phyloP scores from a whole-genome alignment of 2,113 vertebrate species.

The Psittacara wagleri region DNA sequence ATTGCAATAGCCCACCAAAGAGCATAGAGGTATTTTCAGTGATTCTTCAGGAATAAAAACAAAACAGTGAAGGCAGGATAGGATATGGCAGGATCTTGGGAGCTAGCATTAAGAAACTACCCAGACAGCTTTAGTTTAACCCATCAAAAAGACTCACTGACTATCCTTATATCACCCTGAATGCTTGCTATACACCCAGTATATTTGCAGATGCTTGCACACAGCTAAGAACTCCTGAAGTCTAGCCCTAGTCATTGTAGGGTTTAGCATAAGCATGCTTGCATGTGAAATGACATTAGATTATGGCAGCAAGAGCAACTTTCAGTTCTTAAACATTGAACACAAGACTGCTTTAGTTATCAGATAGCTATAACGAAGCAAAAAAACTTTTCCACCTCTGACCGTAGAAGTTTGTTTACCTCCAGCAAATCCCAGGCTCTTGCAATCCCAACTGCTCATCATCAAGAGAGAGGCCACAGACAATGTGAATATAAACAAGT shows the following conservation, averaged over 20 bases:
- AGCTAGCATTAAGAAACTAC: not conserved
- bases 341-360: rapidly evolving
- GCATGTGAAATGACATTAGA: rapidly evolving
- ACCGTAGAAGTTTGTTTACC: not conserved
- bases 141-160: not conserved
- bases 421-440: not conserved
- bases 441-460: not conserved
- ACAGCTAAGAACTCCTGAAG: not conserved
- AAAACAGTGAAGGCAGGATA: not conserved
- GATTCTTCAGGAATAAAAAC: not conserved
- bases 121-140: not conserved
- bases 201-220: rapidly evolving
- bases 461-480: too few species aligned
- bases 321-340: not conserved
- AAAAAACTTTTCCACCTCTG: not conserved
- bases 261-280: rapidly evolving
- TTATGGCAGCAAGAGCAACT: not conserved
- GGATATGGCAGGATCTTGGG: not conserved
- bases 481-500: rapidly evolving
- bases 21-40: not conserved
- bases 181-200: rapidly evolving
- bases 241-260: rapidly evolving
- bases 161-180: rapidly evolving
- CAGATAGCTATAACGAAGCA: rapidly evolving
- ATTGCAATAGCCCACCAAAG: not conserved